Base-by-base conservation (phyloP, 2,113 vertebrate species). In the Astur gentilis region DNA sequence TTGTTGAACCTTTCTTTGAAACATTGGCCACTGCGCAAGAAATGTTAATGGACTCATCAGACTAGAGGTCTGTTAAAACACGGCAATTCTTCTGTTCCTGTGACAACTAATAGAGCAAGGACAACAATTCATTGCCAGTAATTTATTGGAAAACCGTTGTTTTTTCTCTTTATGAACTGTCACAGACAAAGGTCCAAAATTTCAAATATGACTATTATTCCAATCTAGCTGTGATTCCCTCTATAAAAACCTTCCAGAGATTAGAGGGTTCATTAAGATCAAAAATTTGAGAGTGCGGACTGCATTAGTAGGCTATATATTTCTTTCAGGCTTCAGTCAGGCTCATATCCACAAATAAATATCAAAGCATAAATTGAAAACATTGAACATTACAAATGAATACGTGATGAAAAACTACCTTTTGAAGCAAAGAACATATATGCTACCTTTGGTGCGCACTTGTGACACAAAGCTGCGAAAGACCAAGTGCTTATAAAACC, bases 1-100 rank as follows among this genome's bases (percentile, higher is more conserved):
- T 70, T 92, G 29, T 80, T 71, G 86, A 83, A 52, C 7, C 11
- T 44, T 58, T 32, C 47, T 75, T 89, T 71, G 64, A 87, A 96
- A 58, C 16, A 31, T 52, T 47, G 15, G 13, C n/a, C 47, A 64
- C 26, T 26, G 16, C 55, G 50, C 29, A 70, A 82, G 47, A 75
- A 71, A 71, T 13, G 5, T 12, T 34, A 71, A 60, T 15, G 27
- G 47, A 22, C 14, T 67, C 52, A 31, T 78, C 15, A 47, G 57
- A 34, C 26, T 20, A 44, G 25, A 40, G 3, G 3, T 38, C 52
- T 87, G 38, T 42, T 66, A 78, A 92, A 82, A 75, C n/a, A 84
- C 0, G 0, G 38, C 6, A 52, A 31, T 64, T 89, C 36, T 75
- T 70, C 44, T 52, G 8, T 36, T 67, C 22, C 61, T 32, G 0